Evolutionary conservation across 1,140 invertebrate species (phyloP).

Genomic region (Coenobita brevimanus): DNA sequence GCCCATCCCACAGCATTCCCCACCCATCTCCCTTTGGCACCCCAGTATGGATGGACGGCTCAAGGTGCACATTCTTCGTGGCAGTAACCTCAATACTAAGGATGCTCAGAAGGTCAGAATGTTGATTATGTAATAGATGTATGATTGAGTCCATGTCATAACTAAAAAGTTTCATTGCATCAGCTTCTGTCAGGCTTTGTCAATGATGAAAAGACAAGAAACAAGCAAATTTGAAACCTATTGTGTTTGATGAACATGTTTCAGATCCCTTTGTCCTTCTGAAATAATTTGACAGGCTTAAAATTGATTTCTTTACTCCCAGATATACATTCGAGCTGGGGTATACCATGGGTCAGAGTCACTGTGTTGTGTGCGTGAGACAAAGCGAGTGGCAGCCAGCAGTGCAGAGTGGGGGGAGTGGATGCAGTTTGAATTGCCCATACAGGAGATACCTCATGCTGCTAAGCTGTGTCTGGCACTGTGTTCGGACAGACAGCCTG

Average conservation of each 20-base stretch:
- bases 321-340: conserved; percentile 78
- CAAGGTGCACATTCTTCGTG: conserved; percentile 76
- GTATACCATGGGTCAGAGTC: conserved; percentile 78
- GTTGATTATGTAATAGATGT: too few species aligned
- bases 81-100: conserved; percentile 77
- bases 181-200: too few species aligned
- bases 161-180: too few species aligned
- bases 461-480: too few species aligned
- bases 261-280: too few species aligned
- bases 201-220: too few species aligned
- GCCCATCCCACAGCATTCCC: neutral
- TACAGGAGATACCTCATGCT: conserved; percentile 12
- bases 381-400: conserved; percentile 72
- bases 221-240: too few species aligned
- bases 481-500: too few species aligned
- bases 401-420: conserved; percentile 6
- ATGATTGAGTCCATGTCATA: neutral
- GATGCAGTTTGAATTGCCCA: conserved; percentile 13
- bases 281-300: too few species aligned
- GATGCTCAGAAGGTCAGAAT: conserved; percentile 75
- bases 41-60: conserved; percentile 72
- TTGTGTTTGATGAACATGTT: too few species aligned
- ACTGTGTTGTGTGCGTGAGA: conserved; percentile 75
- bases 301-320: conserved; percentile 34
- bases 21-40: conserved; percentile 49